Conservation (phyloP, 2,888 invertebrate species). For the Cynaeus angustus region DNA sequence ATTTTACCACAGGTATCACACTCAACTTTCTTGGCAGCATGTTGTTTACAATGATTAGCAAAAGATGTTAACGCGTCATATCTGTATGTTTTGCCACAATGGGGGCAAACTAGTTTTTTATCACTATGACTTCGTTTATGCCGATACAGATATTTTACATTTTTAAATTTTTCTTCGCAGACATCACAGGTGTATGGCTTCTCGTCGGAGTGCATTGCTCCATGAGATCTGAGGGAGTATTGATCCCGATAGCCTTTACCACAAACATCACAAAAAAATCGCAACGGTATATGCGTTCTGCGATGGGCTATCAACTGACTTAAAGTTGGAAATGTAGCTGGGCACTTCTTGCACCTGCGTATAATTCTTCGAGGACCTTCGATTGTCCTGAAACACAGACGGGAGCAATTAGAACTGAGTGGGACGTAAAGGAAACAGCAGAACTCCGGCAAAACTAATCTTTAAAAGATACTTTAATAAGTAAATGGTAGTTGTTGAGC, state of each 20-base stretch:
- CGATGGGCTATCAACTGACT: background rate
- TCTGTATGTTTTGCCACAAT: background rate
- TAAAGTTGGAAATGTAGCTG: background rate
- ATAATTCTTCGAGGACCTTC: background rate
- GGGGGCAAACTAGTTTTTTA: background rate
- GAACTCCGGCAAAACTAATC: too few relatives aligned
- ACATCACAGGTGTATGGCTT: slow-evolving; percentile 5
- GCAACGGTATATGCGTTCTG: background rate
- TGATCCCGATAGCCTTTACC: background rate
- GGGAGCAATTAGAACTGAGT: too few relatives aligned
- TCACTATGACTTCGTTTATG: slow-evolving; percentile 1
- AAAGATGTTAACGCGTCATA: slow-evolving; percentile 2
- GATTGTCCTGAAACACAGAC: background rate
- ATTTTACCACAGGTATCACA: slow-evolving; percentile 2
- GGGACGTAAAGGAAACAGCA: too few relatives aligned
- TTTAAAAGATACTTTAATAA: too few relatives aligned
- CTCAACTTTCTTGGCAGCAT: slow-evolving; percentile 68
- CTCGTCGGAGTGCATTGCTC: slow-evolving; percentile 2
- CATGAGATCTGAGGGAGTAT: slow-evolving; percentile 1
- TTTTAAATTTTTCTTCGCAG: background rate
- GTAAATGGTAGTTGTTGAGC: too few relatives aligned
- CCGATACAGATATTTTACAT: background rate
- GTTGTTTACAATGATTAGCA: background rate
- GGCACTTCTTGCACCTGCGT: slow-evolving; percentile 5
- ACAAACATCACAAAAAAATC: slow-evolving; percentile 2